Evolutionary conservation across 2,888 invertebrate genomes (phyloP), one percentile per base, ranked within the genome.

Genomic region (Papilio protenor): DNA sequence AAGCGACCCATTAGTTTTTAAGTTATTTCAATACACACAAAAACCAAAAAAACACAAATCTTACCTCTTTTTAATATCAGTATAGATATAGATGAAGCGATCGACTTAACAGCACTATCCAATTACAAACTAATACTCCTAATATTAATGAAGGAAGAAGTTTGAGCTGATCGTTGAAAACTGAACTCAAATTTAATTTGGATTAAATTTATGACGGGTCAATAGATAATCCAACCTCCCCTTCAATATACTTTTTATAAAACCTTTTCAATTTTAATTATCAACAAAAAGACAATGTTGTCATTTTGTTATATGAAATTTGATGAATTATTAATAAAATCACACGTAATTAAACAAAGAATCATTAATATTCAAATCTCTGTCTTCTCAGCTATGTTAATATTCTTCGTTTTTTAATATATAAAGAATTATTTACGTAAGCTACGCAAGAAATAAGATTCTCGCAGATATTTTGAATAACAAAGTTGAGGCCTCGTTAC

Each of bases 401-500:
- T 40, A 40, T n/a, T 55, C 55, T n/a, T n/a, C 16, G n/a, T 8
- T 14, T 55, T 27, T 6, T n/a, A 55, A 49, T 49, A 14, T 14
- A 49, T 4, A 14, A 49, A 49, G n/a, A 55, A n/a, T 55, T 55
- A 16, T 55, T 55, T 59, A 59, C 21, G 23, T 11, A 23, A 23
- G 18, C 12, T 23, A 23, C 59, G 59, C 18, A 55, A 52, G 52
- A 52, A 52, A 52, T 71, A 8, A 27, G 21, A 27, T 18, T 71
- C 52, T 49, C 14, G 52, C 71, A n/a, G 16, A 57, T 18, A 27
- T 55, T 72, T 72, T 55, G 55, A 55, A 72, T 72, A 55, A 72
- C 12, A 40, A 72, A 72, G 55, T 72, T 72, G 10, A 40, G 72
- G 33, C 40, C 40, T 72, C 72, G 72, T 72, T 72, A 72, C 52